Evolutionary conservation across 2,113 vertebrate species (phyloP).

Genomic region (Aepyceros melampus): DNA sequence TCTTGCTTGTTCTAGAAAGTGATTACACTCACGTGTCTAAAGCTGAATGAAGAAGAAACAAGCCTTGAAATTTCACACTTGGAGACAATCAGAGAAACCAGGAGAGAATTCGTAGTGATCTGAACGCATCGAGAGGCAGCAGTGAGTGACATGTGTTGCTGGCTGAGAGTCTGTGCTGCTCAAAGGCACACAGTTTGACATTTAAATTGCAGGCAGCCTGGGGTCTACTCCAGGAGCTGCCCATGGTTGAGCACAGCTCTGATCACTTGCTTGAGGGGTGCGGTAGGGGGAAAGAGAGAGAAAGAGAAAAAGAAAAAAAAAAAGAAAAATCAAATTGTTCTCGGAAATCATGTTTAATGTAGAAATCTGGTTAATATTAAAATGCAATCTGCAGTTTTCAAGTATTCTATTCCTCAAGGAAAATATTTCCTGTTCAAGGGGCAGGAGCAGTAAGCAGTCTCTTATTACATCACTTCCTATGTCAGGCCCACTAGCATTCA

Average conservation of each 20-base stretch:
- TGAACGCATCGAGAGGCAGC: not conserved
- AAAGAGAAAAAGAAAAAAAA: not conserved
- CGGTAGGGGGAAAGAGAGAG: constrained; percentile 37
- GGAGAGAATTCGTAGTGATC: constrained; percentile 39
- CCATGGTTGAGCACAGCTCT: constrained; percentile 65
- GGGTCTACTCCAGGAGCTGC: constrained; percentile 79
- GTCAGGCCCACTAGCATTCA: constrained; percentile 80
- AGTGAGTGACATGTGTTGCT: constrained; percentile 65
- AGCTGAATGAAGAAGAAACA: not conserved
- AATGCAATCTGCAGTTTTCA: constrained; percentile 84
- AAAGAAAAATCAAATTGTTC: constrained; percentile 85
- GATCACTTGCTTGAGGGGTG: constrained; percentile 71
- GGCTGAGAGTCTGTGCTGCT: not conserved
- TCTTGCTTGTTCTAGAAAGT: not conserved
- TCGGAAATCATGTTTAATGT: constrained; percentile 87
- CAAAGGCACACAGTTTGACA: constrained; percentile 61
- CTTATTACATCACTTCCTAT: constrained; percentile 84
- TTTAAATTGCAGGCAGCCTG: constrained; percentile 78
- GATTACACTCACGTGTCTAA: not conserved
- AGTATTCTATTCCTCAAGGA: constrained; percentile 83
- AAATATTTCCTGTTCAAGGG: constrained; percentile 84
- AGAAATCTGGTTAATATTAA: constrained; percentile 88
- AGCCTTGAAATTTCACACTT: constrained; percentile 45
- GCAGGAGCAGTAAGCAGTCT: constrained; percentile 74
- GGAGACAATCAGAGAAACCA: constrained; percentile 32